Percentiles rank a stretch among this genome's conserved stretches.
Conservation (phyloP, 2,888 invertebrate species). For the Spatulosminthurus flaviceps region DNA sequence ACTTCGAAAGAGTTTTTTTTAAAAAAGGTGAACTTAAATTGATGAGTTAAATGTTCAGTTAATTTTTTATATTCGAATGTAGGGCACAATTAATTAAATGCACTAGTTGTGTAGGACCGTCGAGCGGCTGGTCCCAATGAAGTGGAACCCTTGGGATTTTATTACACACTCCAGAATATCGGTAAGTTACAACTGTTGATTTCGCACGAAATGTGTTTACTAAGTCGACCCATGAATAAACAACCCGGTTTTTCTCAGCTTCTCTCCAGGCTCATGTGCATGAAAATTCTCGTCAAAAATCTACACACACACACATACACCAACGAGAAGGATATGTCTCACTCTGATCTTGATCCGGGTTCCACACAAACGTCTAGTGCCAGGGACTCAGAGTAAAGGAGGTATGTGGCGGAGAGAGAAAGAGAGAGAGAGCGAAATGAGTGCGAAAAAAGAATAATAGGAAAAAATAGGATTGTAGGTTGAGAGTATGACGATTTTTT, state of each 20-base stretch:
- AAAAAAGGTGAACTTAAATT: too few species aligned
- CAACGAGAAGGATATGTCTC: neutral
- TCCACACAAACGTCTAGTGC: neutral
- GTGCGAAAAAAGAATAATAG: slow-evolving; percentile 25
- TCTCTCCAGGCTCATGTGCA: slow-evolving; percentile 18
- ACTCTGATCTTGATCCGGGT: neutral
- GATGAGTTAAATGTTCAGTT: neutral
- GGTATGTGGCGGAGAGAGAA: neutral
- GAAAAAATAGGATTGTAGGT: slow-evolving; percentile 7
- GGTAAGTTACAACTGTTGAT: slow-evolving; percentile 28
- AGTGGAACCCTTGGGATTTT: slow-evolving; percentile 20
- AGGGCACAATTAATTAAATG: neutral
- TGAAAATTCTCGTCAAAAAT: slow-evolving; percentile 4
- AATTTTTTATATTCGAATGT: neutral
- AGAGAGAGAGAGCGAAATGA: neutral
- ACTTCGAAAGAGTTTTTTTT: too few species aligned
- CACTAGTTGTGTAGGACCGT: neutral
- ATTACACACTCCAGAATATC: slow-evolving; percentile 27
- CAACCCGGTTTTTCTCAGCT: slow-evolving; percentile 23
- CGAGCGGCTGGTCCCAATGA: neutral
- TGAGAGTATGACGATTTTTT: neutral
- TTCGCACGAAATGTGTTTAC: slow-evolving; percentile 31
- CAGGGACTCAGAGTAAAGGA: neutral
- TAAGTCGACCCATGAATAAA: slow-evolving; percentile 27
- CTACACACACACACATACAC: slow-evolving; percentile 8